These are phyloP conservation scores for Rosalia funebris DNA, from an alignment of 2,888 invertebrate genomes.

Conservation along the genomic window DNA sequence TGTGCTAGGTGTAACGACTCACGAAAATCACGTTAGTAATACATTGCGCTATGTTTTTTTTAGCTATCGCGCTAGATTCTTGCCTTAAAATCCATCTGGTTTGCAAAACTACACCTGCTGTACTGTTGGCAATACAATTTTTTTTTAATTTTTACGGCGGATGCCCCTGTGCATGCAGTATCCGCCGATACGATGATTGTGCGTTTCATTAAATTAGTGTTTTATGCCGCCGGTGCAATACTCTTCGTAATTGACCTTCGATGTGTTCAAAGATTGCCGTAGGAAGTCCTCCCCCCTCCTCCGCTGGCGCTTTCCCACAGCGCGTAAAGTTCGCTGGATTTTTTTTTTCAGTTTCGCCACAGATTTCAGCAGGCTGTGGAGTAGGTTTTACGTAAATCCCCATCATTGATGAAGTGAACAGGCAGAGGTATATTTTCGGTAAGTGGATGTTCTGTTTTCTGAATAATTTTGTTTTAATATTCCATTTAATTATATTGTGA, in stretches of 20 bases:
- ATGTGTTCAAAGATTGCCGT: slow-evolving; percentile 7
- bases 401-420: slow-evolving; percentile 6
- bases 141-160: slow-evolving; percentile 10
- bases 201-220: slow-evolving; percentile 9
- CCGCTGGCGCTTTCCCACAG: not conserved
- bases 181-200: slow-evolving; percentile 8
- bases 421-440: not conserved
- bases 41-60: too few relatives aligned
- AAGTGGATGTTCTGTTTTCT: too few relatives aligned
- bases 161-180: slow-evolving; percentile 10
- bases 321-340: slow-evolving; percentile 10
- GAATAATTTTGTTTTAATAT: too few relatives aligned
- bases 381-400: slow-evolving; percentile 1
- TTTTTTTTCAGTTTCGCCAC: slow-evolving; percentile 10
- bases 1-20: too few relatives aligned
- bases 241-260: slow-evolving; percentile 14
- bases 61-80: too few relatives aligned
- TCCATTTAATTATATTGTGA: too few relatives aligned
- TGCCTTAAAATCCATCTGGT: too few relatives aligned
- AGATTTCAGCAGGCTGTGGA: slow-evolving; percentile 4
- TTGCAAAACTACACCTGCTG: too few relatives aligned
- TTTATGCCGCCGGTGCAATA: slow-evolving; percentile 21
- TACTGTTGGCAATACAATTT: too few relatives aligned
- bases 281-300: not conserved
- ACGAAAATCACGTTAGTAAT: too few relatives aligned